phyloP scores from a whole-genome alignment of 2,888 invertebrate genomes.

The Pharmacophagus antenor region DNA sequence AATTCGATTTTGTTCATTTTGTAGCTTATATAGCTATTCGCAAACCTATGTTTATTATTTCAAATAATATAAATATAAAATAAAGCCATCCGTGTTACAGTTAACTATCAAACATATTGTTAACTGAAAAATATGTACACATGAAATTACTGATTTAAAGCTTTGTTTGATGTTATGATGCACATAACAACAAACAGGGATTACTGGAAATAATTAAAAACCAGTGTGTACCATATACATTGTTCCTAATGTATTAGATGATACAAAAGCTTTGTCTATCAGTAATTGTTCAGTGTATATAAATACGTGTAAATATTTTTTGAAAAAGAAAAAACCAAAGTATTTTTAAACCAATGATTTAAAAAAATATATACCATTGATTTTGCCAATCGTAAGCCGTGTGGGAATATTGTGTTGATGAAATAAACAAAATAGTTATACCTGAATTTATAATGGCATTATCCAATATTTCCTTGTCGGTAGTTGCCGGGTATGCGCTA shows the following conservation, averaged over 20 bases:
- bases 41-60: no score
- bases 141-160: conserved; percentile 3
- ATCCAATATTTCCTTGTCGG: conserved; percentile 52
- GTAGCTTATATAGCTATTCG: no score
- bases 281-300: conserved; percentile 10
- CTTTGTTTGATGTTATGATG: not conserved
- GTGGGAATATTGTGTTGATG: not conserved
- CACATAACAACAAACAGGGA: not conserved
- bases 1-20: not conserved
- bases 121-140: not conserved
- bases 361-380: not conserved
- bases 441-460: conserved; percentile 35
- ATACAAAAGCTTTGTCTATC: conserved; percentile 6
- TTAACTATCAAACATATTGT: not conserved
- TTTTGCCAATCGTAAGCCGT: not conserved
- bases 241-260: not conserved
- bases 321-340: not conserved
- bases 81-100: not conserved
- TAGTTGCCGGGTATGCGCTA: conserved; percentile 44
- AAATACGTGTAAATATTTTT: not conserved
- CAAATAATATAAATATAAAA: not conserved
- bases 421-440: conserved; percentile 26
- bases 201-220: not conserved
- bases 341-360: not conserved
- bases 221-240: not conserved